Evolutionary conservation across 2,888 invertebrate genomes (phyloP).

Genomic region (Lymantria monacha): DNA sequence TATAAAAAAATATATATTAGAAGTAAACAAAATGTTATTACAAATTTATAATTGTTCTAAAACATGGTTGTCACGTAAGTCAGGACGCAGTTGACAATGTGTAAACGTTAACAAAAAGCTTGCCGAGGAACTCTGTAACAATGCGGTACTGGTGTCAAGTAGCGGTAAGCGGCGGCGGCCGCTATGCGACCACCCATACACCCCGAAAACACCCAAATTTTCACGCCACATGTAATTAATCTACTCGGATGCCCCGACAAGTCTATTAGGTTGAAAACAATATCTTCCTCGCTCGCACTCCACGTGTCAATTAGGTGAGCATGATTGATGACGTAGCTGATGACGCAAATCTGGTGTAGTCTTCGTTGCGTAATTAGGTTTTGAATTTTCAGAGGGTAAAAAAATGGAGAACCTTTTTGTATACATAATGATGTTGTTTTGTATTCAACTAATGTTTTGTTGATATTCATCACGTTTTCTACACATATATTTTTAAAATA

Average conservation of each 20-base stretch:
- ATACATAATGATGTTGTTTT: background rate
- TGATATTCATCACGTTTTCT: background rate
- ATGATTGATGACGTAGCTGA: conserved; percentile 53
- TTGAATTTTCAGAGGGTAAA: conserved; percentile 24
- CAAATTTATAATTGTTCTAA: background rate
- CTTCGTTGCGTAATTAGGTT: conserved; percentile 27
- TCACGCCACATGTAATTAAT: conserved; percentile 56
- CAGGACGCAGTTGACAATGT: conserved; percentile 11
- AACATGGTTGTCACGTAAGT: background rate
- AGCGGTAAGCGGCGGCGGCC: conserved; percentile 20
- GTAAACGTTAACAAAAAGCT: conserved; percentile 35
- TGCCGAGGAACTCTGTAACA: conserved; percentile 55
- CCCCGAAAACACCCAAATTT: conserved; percentile 25
- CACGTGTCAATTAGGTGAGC: conserved; percentile 57
- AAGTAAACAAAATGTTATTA: no score
- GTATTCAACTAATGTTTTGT: background rate
- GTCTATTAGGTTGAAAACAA: conserved; percentile 63
- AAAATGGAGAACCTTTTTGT: background rate
- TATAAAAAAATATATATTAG: no score
- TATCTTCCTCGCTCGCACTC: conserved; percentile 46
- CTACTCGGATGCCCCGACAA: conserved; percentile 53
- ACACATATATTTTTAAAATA: background rate
- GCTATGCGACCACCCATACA: conserved; percentile 18
- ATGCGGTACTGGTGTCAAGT: conserved; percentile 53
- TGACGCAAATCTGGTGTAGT: conserved; percentile 33